Evolutionary conservation across 1,140 invertebrate genomes (phyloP).

Genomic region (Microplitis mediator): DNA sequence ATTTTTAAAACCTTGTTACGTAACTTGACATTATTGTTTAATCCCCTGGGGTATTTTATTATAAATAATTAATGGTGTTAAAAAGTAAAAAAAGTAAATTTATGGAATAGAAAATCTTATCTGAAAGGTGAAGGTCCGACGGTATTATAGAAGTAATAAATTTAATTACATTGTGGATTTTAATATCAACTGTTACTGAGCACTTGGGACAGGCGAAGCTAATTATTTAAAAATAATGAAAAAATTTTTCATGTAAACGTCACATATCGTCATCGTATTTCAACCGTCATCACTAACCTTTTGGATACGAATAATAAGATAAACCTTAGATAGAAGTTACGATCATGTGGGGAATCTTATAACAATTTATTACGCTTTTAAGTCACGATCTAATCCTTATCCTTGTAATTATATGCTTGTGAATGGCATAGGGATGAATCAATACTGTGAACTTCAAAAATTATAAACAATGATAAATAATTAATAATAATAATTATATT

Average conservation of each 20-base stretch:
- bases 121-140: constrained; percentile 10
- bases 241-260: constrained; percentile 2
- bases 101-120: too few relatives aligned
- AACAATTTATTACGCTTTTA: constrained; percentile 19
- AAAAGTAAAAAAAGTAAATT: too few relatives aligned
- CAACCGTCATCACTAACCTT: constrained; percentile 16
- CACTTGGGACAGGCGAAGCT: background rate
- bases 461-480: background rate
- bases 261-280: constrained; percentile 11
- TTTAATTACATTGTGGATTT: too few relatives aligned
- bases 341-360: background rate
- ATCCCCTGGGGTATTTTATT: too few relatives aligned
- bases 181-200: background rate
- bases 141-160: too few relatives aligned
- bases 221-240: background rate
- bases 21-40: too few relatives aligned
- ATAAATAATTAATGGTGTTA: too few relatives aligned
- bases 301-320: constrained; percentile 6
- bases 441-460: background rate
- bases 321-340: background rate
- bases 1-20: too few relatives aligned
- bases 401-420: constrained; percentile 14
- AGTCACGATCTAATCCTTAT: constrained; percentile 12
- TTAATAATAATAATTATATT: background rate
- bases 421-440: constrained; percentile 1